phyloP scores from a whole-genome alignment of 2,113 vertebrate species.

The Bucco capensis region DNA sequence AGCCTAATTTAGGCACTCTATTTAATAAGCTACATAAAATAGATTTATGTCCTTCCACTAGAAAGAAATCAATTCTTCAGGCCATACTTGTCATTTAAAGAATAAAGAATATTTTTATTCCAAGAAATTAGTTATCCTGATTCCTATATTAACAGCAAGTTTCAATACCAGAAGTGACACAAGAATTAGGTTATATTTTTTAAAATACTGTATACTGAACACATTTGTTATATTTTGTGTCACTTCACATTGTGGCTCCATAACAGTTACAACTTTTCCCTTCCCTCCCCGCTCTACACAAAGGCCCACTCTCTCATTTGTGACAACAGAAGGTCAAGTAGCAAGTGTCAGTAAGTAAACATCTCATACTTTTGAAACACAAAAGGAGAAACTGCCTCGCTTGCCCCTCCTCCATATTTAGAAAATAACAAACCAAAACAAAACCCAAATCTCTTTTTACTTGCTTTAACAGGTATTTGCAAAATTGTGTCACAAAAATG shows the following conservation, averaged over 20 bases:
- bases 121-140: conserved; percentile 72
- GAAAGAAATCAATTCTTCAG: conserved; percentile 82
- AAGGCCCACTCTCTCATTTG: conserved; percentile 67
- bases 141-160: conserved; percentile 61
- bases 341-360: conserved; percentile 58
- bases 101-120: conserved; percentile 75
- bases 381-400: neutral
- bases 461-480: conserved; percentile 44
- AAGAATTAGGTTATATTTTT: conserved; percentile 58
- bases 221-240: conserved; percentile 33
- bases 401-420: conserved; percentile 23
- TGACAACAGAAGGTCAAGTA: conserved; percentile 55
- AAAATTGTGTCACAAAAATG: conserved; percentile 63
- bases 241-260: conserved; percentile 53
- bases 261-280: conserved; percentile 33
- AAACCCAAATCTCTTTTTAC: conserved; percentile 38
- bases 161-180: conserved; percentile 59
- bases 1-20: conserved; percentile 88
- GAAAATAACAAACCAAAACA: neutral
- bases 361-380: conserved; percentile 50
- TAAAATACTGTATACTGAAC: conserved; percentile 35
- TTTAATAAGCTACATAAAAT: conserved; percentile 84
- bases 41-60: conserved; percentile 84
- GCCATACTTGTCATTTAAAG: conserved; percentile 79
- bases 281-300: conserved; percentile 42